Evolutionary conservation across 1,140 invertebrate genomes (phyloP), one percentile per base, ranked within the genome.

Genomic region (Megalopta genalis): DNA sequence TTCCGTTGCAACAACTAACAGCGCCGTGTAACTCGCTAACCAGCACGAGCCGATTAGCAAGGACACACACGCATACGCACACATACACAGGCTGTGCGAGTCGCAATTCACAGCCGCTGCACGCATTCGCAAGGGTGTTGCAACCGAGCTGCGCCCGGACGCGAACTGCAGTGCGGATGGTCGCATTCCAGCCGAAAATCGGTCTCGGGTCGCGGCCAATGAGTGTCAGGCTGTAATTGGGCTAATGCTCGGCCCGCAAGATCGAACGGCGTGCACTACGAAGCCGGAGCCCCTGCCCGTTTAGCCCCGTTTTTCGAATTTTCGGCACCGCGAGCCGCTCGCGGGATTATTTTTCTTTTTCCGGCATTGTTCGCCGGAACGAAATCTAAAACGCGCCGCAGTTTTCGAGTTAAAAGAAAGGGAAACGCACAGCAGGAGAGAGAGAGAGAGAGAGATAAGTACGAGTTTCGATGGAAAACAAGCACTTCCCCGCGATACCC

Each of bases 151-250:
- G 42, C 42, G 42, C 42, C 42, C 42, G 42, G 42, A 46, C 42
- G 23, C 52, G 52, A 52, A 63, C 60, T 64, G 60, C 71, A 74
- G 46, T 74, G 71, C 57, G 74, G 42, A 70, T 39, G n/a, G 21
- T 42, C 7, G 27, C 27, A 68, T 68, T 59, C n/a, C 18, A 12
- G 46, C n/a, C 18, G 27, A 73, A 63, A 63, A 49, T 71, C 54
- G 18, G 68, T 60, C 37, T 42, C 54, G 37, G n/a, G 18, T 63
- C 46, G 23, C 18, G 18, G n/a, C 68, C 59, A 52, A 62, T 32
- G 14, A 77, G 18, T 8, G 18, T 16, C 27, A 10, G n/a, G 5
- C 59, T 42, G n/a, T 64, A 52, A 63, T 71, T 64, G 4, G n/a
- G 16, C 25, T n/a, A 42, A 68, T 16, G 21, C 63, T 32, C 23